phyloP scores from a whole-genome alignment of 2,888 invertebrate species.

The Zygaena filipendulae region DNA sequence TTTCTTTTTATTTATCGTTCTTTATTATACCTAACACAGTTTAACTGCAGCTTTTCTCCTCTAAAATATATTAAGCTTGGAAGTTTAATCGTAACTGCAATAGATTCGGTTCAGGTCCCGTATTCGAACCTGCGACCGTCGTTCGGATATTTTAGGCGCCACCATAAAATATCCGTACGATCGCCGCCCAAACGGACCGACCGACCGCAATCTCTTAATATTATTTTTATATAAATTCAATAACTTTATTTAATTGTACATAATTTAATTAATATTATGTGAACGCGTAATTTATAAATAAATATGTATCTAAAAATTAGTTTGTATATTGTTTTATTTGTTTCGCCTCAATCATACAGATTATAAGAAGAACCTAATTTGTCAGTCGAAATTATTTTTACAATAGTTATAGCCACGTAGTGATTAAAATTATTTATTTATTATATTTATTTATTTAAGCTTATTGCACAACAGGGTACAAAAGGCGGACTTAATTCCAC shows the following conservation, averaged over 20 bases:
- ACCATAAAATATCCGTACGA: constrained; percentile 35
- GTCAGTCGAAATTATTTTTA: too few relatives aligned
- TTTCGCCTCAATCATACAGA: neutral
- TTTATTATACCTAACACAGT: constrained; percentile 50
- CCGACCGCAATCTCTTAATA: constrained; percentile 35
- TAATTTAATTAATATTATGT: constrained; percentile 65
- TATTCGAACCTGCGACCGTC: constrained; percentile 20
- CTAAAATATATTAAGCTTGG: constrained; percentile 44
- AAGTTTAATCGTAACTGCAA: constrained; percentile 48
- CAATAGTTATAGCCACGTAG: too few relatives aligned
- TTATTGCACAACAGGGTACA: too few relatives aligned
- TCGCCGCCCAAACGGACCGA: constrained; percentile 20
- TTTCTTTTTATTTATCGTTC: constrained; percentile 36
- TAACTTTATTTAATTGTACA: constrained; percentile 66
- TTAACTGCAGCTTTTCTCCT: constrained; percentile 46
- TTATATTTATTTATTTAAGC: too few relatives aligned
- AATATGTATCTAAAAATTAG: constrained; percentile 61
- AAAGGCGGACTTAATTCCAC: too few relatives aligned
- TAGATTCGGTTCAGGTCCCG: constrained; percentile 22
- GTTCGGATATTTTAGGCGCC: constrained; percentile 32
- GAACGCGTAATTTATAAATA: constrained; percentile 66
- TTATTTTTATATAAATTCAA: constrained; percentile 63
- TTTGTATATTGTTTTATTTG: constrained; percentile 28
- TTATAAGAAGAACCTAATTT: too few relatives aligned
- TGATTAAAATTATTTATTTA: too few relatives aligned